phyloP scores from a whole-genome alignment of 2,888 invertebrate genomes.

The Branchellion lobata region DNA sequence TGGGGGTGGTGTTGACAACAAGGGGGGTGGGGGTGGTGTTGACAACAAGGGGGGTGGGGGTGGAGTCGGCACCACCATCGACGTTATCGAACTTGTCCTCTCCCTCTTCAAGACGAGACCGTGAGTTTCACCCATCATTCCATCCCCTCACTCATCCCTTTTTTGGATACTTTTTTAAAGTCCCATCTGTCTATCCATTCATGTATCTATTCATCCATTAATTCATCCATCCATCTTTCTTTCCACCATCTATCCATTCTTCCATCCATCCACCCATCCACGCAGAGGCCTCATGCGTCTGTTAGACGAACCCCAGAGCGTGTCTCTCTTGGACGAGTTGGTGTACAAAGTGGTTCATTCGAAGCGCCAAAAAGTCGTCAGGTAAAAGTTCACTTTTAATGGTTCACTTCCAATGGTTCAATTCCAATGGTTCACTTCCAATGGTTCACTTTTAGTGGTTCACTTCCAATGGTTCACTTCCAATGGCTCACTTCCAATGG shows the following conservation, averaged over 20 bases:
- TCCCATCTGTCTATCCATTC: too few relatives aligned
- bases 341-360: constrained; percentile 60
- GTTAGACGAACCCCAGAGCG: too few relatives aligned
- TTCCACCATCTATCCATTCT: not conserved
- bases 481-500: too few relatives aligned
- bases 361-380: constrained; percentile 55
- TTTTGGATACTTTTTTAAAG: too few relatives aligned
- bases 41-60: too few relatives aligned
- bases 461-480: too few relatives aligned
- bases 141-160: not conserved
- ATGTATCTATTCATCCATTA: not conserved
- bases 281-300: not conserved
- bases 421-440: too few relatives aligned
- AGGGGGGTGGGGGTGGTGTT: too few relatives aligned
- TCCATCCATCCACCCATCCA: constrained; percentile 55
- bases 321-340: constrained; percentile 58
- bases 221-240: not conserved
- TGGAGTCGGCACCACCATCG: too few relatives aligned
- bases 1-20: too few relatives aligned
- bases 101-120: constrained; percentile 47
- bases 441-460: too few relatives aligned
- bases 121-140: constrained; percentile 44
- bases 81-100: constrained; percentile 52
- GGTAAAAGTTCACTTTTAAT: constrained; percentile 54
- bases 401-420: too few relatives aligned